Base-by-base conservation (phyloP, 1,140 invertebrate genomes). In the Paraescarpia echinospica region DNA sequence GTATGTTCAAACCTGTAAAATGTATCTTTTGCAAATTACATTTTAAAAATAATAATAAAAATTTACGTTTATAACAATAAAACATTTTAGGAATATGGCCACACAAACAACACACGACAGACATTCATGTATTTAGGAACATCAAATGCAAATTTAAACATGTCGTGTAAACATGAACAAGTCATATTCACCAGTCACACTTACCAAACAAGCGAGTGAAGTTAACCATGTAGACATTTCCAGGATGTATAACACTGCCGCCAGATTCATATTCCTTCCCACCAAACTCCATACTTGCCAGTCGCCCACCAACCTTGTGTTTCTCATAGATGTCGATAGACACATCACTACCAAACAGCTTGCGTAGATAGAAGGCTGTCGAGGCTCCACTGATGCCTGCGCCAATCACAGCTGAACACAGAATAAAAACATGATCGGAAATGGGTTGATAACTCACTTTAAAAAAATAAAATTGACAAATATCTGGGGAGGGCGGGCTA, bases 301-400 rank as follows among this genome's bases (percentile, higher is more conserved):
- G 93, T 89, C 97, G 95, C 89, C 97, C 97, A 31, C 97, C 97
- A 92, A 97, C 95, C 91, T 94, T 91, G 33, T 96, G 95, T 8
- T 94, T 94, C 95, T 97, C 97, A 95, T 96, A 97, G 8, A 96
- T 89, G 93, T 96, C 95, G 90, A 96, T 95, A 1, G 96, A 94
- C 77, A 96, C 94, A 93, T 97, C 96, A 92, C 97, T 96, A 34
- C 96, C 95, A 94, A 97, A 97, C 92, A 97, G 94, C 94, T 97
- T 94, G 33, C 96, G 95, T 5, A 97, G 94, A 94, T 96, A 97
- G 94, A 97, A 97, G 0, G 97, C 97, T 34, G 96, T 94, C 14
- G 97, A 96, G 5, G 97, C 96, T 88, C 97, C 97, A 93, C 97
- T 97, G 91, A 97, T 97, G 22, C 97, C 97, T 89, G 96, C 97